Base-by-base conservation (phyloP, 2,888 invertebrate species). In the Monochamus alternatus region DNA sequence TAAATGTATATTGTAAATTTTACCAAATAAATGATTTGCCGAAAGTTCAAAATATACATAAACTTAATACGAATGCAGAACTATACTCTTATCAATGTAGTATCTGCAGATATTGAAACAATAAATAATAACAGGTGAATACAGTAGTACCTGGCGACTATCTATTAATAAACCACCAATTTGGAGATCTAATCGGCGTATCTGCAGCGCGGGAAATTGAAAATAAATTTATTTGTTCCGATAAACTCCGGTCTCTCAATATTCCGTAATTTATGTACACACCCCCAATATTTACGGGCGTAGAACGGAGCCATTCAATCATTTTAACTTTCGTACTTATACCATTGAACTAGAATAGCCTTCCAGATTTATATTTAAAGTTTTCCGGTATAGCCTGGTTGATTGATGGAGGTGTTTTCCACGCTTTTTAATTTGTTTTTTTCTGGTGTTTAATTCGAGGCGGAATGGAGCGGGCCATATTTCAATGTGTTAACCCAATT, bases 141-240 rank as follows among this genome's bases (percentile, higher is more conserved):
- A 38, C 7, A 38, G 38, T 38, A 7, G 38, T 38, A 38, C 7
- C 38, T 38, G 38, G 38, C 38, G 38, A 38, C 4, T 38, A 38
- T 71, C 74, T 43, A 72, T 74, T 58, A 71, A 77, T 69, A 71
- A 64, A 67, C 72, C 77, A 73, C 77, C 73, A 77, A 77, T 77
- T 77, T 75, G 75, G 51, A 72, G 64, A 68, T 74, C 67, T 68
- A 68, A 67, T 74, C 74, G 31, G 8, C 51, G 63, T 68, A 73
- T 73, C 73, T 43, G 51, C 66, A 38, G 63, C 51, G 12, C 55
- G 68, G 69, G 73, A 77, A 73, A 77, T 77, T 77, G 77, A 75
- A 77, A 77, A 75, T 68, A 77, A 75, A 75, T 77, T 74, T 77
- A 75, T 77, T 74, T 75, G 77, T 77, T 69, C 74, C 64, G 77